Conservation (phyloP, 2,888 invertebrate genomes). For the Ctenicera cuprea region DNA sequence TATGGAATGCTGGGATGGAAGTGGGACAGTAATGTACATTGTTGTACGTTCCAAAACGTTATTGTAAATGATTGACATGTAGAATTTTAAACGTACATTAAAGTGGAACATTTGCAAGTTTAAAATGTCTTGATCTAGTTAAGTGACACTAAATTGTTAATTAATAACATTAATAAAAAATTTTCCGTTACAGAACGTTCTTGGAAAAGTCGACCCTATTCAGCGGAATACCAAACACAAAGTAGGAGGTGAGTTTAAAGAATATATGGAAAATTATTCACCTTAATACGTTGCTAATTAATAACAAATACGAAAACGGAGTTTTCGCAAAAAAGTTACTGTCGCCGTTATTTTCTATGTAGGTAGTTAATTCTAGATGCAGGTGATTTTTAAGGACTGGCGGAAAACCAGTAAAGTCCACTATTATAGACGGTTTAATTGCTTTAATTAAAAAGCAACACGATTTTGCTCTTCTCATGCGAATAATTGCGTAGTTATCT, state of each 20-base stretch:
- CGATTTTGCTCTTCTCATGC: constrained; percentile 28
- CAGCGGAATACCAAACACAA: not conserved
- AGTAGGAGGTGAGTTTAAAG: constrained; percentile 15
- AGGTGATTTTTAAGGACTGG: not conserved
- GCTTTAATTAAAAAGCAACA: constrained; percentile 24
- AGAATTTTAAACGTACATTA: constrained; percentile 36
- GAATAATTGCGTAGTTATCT: constrained; percentile 14
- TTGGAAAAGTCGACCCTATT: not conserved
- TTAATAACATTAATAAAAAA: constrained; percentile 3
- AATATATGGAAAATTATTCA: constrained; percentile 4
- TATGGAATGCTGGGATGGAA: constrained; percentile 11
- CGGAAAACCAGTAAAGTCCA: constrained; percentile 23
- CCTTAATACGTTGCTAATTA: not conserved
- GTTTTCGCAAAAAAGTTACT: constrained; percentile 6
- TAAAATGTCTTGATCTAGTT: constrained; percentile 30
- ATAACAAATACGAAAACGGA: not conserved
- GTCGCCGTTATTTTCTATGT: constrained; percentile 22
- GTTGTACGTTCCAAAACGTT: constrained; percentile 37
- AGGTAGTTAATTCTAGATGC: constrained; percentile 13
- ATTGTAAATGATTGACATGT: constrained; percentile 32
- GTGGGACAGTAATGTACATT: constrained; percentile 32
- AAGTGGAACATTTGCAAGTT: constrained; percentile 26
- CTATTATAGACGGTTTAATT: constrained; percentile 13
- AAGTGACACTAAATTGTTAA: constrained; percentile 9
- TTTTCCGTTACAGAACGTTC: constrained; percentile 9